Percentiles rank a stretch among this genome's conserved stretches.
These are phyloP conservation scores for Spinibarbus caldwelli DNA, from an alignment of 2,797 vertebrate species.

Conservation along the genomic window DNA sequence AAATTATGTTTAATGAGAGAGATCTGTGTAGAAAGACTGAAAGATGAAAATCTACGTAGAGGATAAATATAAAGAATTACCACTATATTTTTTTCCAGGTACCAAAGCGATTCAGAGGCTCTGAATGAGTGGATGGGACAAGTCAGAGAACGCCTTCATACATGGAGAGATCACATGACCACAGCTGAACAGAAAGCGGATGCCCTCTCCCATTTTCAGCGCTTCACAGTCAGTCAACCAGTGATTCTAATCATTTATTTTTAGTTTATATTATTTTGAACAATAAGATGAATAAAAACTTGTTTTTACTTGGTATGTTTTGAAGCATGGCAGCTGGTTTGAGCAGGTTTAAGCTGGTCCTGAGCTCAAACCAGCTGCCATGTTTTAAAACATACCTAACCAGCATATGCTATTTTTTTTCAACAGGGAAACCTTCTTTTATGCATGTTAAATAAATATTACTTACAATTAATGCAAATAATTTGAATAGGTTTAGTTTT, in stretches of 20 bases:
- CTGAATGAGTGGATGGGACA: slow-evolving; percentile 83
- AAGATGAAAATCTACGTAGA: not conserved
- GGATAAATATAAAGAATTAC: not conserved
- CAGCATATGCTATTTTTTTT: not conserved
- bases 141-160: slow-evolving; percentile 77
- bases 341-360: not conserved
- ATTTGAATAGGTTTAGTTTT: not conserved
- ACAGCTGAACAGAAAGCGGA: slow-evolving; percentile 73
- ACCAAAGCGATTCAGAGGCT: slow-evolving; percentile 72
- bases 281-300: not conserved
- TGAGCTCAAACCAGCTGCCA: not conserved
- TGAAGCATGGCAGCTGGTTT: too few species aligned
- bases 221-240: slow-evolving; percentile 80
- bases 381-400: not conserved
- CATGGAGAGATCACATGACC: slow-evolving; percentile 78
- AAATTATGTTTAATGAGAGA: not conserved
- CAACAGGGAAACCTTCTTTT: not conserved
- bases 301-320: too few species aligned
- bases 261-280: not conserved
- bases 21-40: not conserved
- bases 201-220: slow-evolving; percentile 71
- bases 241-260: not conserved
- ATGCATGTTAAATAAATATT: not conserved
- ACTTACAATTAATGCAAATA: not conserved
- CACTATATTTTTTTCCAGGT: slow-evolving; percentile 72